These are phyloP conservation scores for Heteropelma amictum DNA, from an alignment of 2,888 invertebrate species.

Conservation along the genomic window DNA sequence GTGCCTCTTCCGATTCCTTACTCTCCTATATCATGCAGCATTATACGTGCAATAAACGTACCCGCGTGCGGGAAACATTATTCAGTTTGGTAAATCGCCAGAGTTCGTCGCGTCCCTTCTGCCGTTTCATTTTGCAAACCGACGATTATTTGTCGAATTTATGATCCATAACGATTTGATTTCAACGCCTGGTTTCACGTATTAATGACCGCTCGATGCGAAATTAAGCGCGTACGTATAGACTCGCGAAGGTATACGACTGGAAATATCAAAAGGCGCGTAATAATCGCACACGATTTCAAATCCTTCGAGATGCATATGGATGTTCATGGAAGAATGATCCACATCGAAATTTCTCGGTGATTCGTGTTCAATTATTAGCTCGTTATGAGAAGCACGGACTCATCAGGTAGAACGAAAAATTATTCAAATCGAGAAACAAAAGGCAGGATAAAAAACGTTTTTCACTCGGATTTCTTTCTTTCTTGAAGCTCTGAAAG, in stretches of 20 bases:
- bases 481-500: no score
- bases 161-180: slow-evolving; percentile 57
- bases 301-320: slow-evolving; percentile 2
- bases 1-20: no score
- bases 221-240: background rate
- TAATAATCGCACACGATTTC: no score
- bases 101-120: background rate
- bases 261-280: no score
- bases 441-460: no score
- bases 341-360: slow-evolving; percentile 36
- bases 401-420: no score
- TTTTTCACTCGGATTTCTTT: no score
- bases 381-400: slow-evolving; percentile 7
- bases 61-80: slow-evolving; percentile 23
- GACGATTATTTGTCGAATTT: slow-evolving; percentile 58
- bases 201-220: slow-evolving; percentile 32
- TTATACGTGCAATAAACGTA: slow-evolving; percentile 42
- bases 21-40: no score
- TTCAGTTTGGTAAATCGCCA: slow-evolving; percentile 39
- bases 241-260: background rate
- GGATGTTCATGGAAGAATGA: slow-evolving; percentile 33
- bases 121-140: background rate
- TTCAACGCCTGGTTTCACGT: slow-evolving; percentile 56
- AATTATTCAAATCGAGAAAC: no score
- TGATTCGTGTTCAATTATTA: slow-evolving; percentile 32